Conservation (phyloP, 2,888 invertebrate species). For the Euzetes globulus region DNA sequence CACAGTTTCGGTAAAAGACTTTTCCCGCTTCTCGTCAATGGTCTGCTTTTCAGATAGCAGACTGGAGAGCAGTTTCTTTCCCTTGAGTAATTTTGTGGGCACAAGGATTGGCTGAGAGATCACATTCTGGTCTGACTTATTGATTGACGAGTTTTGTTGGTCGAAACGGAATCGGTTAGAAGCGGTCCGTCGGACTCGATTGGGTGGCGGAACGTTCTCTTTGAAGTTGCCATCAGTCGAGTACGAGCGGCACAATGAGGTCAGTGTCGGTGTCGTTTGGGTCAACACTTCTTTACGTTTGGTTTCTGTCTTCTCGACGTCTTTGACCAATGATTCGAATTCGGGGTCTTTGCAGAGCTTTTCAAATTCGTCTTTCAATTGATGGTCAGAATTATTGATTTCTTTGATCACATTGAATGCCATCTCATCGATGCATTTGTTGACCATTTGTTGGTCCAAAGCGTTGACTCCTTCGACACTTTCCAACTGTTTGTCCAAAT, state of each 20-base stretch:
- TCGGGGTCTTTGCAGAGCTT: conserved; percentile 9
- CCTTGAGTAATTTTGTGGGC: conserved; percentile 11
- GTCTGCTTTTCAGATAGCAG: conserved; percentile 1
- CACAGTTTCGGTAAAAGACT: conserved; percentile 13
- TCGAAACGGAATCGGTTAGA: conserved; percentile 20
- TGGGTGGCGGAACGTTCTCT: not conserved
- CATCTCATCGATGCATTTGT: conserved; percentile 24
- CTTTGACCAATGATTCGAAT: conserved; percentile 20
- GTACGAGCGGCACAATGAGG: not conserved
- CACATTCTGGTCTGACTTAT: not conserved
- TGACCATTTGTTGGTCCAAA: conserved; percentile 22
- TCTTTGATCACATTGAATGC: conserved; percentile 10
- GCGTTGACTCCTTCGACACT: not conserved
- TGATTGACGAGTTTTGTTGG: not conserved
- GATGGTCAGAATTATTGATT: not conserved
- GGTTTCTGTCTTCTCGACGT: not conserved
- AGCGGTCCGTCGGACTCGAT: not conserved
- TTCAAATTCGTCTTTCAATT: conserved; percentile 8
- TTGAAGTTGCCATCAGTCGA: conserved; percentile 26
- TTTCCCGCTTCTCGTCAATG: conserved; percentile 13
- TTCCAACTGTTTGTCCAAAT: not conserved
- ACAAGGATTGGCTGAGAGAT: not conserved
- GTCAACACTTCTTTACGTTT: not conserved
- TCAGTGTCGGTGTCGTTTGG: not conserved
- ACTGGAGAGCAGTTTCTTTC: not conserved